These are phyloP conservation scores for Heliothis subflexa DNA, from an alignment of 1,140 invertebrate species.

Conservation along the genomic window DNA sequence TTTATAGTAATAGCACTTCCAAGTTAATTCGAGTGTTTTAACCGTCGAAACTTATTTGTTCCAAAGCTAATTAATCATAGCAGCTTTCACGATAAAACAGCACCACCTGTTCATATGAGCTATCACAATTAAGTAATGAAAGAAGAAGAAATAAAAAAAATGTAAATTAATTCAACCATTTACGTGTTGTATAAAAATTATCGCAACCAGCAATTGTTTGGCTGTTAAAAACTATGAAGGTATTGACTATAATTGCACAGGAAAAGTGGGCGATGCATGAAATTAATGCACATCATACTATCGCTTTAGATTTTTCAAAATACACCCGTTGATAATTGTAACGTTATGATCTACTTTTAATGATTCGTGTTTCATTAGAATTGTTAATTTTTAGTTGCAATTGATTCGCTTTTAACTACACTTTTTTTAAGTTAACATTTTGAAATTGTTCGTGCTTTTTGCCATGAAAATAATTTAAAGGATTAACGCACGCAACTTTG, in stretches of 20 bases:
- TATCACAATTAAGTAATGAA: conserved; percentile 7
- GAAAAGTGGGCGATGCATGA: conserved; percentile 60
- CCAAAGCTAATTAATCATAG: conserved; percentile 1
- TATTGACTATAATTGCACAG: conserved; percentile 63
- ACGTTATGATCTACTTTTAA: conserved; percentile 40
- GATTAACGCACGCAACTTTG: not conserved
- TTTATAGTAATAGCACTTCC: not conserved
- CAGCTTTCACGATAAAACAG: conserved; percentile 11
- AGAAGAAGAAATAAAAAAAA: conserved; percentile 24
- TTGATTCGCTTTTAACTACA: conserved; percentile 13
- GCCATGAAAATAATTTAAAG: not conserved
- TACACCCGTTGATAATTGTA: conserved; percentile 36
- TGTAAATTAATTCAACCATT: conserved; percentile 42
- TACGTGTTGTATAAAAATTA: conserved; percentile 49
- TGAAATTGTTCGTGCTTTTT: not conserved
- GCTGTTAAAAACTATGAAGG: conserved; percentile 52
- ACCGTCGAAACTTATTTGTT: not conserved
- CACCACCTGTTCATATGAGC: conserved; percentile 25
- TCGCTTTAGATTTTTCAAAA: conserved; percentile 41
- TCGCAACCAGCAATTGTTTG: conserved; percentile 51
- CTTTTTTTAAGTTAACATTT: not conserved
- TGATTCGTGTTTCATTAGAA: conserved; percentile 34
- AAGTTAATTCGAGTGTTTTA: not conserved
- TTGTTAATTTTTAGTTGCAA: conserved; percentile 19
- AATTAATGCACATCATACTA: conserved; percentile 63